Percentiles rank a stretch among this genome's conserved stretches.
Evolutionary conservation across 2,888 invertebrate species (phyloP).

Genomic region (Watsonalla binaria): DNA sequence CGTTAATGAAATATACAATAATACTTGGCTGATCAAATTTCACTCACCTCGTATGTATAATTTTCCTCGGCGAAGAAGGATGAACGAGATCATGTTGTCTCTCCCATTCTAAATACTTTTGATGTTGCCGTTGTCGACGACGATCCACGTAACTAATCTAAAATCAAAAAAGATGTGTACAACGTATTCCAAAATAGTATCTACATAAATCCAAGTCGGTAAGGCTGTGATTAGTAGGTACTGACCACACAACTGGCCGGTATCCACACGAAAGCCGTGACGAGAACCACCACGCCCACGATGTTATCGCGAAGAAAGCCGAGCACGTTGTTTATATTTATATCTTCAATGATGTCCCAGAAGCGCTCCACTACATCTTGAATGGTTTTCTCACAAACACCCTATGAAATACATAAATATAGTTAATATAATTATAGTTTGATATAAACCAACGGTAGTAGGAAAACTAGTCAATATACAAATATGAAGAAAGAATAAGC

Average conservation of each 20-base stretch:
- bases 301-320: constrained; percentile 94
- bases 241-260: constrained; percentile 90
- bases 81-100: constrained; percentile 84
- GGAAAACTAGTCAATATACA: not conserved
- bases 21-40: not conserved
- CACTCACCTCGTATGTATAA: constrained; percentile 81
- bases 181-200: not conserved
- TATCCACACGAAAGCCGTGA: constrained; percentile 96
- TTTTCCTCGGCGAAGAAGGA: constrained; percentile 84
- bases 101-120: constrained; percentile 85
- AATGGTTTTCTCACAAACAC: constrained; percentile 95
- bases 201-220: not conserved
- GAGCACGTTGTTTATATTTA: constrained; percentile 94
- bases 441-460: not conserved
- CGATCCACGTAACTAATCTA: constrained; percentile 89
- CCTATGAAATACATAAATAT: constrained; percentile 79
- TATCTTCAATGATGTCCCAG: constrained; percentile 98
- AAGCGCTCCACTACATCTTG: constrained; percentile 97
- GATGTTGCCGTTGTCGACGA: constrained; percentile 83
- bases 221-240: not conserved
- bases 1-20: too few relatives aligned
- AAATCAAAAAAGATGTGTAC: not conserved
- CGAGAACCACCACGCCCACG: constrained; percentile 93
- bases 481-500: not conserved
- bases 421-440: too few relatives aligned